Percentiles rank a stretch among this genome's conserved stretches.
Evolutionary conservation across 2,888 invertebrate species (phyloP).

Genomic region (Lydus trimaculatus): DNA sequence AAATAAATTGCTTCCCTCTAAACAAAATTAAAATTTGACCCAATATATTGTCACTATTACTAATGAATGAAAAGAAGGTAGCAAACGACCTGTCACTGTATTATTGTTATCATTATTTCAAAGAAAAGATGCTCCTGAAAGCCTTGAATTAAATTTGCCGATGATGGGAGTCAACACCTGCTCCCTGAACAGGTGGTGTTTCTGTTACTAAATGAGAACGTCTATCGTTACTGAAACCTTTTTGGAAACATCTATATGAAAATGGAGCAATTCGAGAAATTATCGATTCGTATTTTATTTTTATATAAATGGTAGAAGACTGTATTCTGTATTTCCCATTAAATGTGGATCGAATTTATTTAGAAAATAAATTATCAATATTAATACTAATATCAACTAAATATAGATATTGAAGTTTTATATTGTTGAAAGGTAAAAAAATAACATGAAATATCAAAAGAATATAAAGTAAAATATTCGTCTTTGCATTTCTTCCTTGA

Average conservation of each 20-base stretch:
- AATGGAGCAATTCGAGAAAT: slow-evolving; percentile 35
- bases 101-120: slow-evolving; percentile 4
- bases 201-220: slow-evolving; percentile 18
- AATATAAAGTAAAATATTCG: slow-evolving; percentile 3
- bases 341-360: slow-evolving; percentile 30
- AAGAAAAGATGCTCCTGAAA: slow-evolving; percentile 19
- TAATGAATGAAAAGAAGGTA: slow-evolving; percentile 10
- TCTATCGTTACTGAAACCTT: slow-evolving; percentile 23
- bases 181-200: slow-evolving; percentile 25
- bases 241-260: slow-evolving; percentile 27
- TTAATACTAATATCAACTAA: slow-evolving; percentile 26
- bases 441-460: background rate
- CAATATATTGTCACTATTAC: slow-evolving; percentile 8
- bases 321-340: slow-evolving; percentile 28
- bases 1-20: slow-evolving; percentile 3
- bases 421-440: background rate
- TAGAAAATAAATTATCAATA: slow-evolving; percentile 15
- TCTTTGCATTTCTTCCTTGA: background rate
- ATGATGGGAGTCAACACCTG: slow-evolving; percentile 40
- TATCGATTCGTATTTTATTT: slow-evolving; percentile 34
- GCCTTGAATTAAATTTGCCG: slow-evolving; percentile 40
- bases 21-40: slow-evolving; percentile 6
- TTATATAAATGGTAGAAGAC: background rate
- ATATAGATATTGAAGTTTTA: slow-evolving; percentile 7
- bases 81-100: slow-evolving; percentile 12